A percentile compares a stretch with the other conserved stretches of the same genome.
Evolutionary conservation across 2,797 vertebrate genomes (phyloP).

Genomic region (Danionella dracula): DNA sequence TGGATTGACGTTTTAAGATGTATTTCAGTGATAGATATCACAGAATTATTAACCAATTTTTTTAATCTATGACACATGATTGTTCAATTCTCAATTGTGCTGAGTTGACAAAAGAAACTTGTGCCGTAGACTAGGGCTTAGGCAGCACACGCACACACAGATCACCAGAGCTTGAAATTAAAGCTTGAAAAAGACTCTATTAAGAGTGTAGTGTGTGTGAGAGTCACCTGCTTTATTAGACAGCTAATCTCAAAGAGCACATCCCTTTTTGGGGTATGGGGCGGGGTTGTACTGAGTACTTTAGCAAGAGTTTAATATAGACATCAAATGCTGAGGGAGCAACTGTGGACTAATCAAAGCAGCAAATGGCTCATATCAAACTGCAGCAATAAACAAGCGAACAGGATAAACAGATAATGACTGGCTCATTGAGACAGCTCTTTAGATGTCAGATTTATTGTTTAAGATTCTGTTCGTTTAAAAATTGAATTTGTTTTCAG

Average conservation of each 20-base stretch:
- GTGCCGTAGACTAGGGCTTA: neutral
- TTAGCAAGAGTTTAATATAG: constrained; percentile 30
- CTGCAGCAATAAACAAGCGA: neutral
- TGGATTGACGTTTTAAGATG: too few species aligned
- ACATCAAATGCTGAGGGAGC: constrained; percentile 22
- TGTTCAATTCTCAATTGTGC: neutral
- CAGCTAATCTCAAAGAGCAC: constrained; percentile 46
- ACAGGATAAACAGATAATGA: constrained; percentile 15
- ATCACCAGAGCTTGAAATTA: constrained; percentile 55
- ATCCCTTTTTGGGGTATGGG: neutral
- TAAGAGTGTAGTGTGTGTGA: constrained; percentile 43
- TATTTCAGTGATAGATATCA: too few species aligned
- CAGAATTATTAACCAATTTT: too few species aligned
- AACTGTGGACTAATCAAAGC: constrained; percentile 17
- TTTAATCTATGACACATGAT: too few species aligned
- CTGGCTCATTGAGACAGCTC: neutral
- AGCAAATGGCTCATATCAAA: neutral
- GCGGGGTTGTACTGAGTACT: neutral
- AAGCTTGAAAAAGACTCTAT: constrained; percentile 45
- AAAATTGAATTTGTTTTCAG: too few species aligned
- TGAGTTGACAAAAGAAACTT: neutral
- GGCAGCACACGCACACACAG: neutral
- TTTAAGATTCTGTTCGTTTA: too few species aligned
- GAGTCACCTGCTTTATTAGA: constrained; percentile 51
- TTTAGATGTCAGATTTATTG: neutral